Conservation (phyloP, 1,140 invertebrate genomes). For the Leptinotarsa lineolata region DNA sequence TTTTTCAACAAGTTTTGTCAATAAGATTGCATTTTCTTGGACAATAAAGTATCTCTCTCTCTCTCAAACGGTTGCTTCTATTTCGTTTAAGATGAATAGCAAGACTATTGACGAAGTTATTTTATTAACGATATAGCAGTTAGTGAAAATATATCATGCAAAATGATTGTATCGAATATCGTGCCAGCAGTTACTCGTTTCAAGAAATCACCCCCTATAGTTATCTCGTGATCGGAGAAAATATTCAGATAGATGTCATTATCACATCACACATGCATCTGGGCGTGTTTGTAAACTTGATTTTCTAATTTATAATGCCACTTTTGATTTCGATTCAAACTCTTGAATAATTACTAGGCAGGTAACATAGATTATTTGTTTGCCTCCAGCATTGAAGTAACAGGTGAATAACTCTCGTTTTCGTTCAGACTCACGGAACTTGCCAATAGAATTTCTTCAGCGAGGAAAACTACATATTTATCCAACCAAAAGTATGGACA, state of each 20-base stretch:
- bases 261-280: constrained; percentile 3
- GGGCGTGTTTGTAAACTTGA: neutral
- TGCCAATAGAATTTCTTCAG: too few species aligned
- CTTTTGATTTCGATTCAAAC: neutral
- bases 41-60: too few species aligned
- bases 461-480: too few species aligned
- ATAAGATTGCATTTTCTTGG: too few species aligned
- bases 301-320: constrained; percentile 4
- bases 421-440: neutral
- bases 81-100: too few species aligned
- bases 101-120: too few species aligned
- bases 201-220: neutral
- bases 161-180: too few species aligned
- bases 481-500: too few species aligned
- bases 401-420: neutral
- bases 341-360: neutral
- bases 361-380: neutral
- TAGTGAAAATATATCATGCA: too few species aligned
- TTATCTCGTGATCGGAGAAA: neutral
- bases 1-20: too few species aligned
- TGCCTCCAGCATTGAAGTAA: neutral
- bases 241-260: neutral
- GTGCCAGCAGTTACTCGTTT: neutral
- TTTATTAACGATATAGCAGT: too few species aligned
- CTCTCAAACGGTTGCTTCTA: too few species aligned